phyloP scores from a whole-genome alignment of 2,888 invertebrate species.

The Clivina fossor region DNA sequence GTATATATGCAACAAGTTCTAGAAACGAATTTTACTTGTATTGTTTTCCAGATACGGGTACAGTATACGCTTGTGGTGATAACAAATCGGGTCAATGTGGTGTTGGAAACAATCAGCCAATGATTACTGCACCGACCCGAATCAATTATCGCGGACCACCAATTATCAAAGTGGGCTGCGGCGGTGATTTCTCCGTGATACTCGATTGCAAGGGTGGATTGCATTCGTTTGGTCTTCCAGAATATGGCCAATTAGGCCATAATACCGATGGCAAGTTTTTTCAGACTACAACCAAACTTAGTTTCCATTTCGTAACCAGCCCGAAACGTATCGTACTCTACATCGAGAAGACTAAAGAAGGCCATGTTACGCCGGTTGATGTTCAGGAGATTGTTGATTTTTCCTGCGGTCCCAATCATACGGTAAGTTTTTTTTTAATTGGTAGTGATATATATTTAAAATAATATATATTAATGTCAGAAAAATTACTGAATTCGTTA shows the following conservation, averaged over 20 bases:
- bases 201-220: slow-evolving; percentile 85
- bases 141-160: slow-evolving; percentile 81
- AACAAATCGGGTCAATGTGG: slow-evolving; percentile 93
- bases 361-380: slow-evolving; percentile 78
- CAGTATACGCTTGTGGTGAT: slow-evolving; percentile 87
- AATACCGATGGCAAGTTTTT: slow-evolving; percentile 96
- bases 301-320: slow-evolving; percentile 80
- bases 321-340: slow-evolving; percentile 84
- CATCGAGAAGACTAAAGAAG: slow-evolving; percentile 85
- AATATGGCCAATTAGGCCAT: slow-evolving; percentile 91
- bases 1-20: too few relatives aligned
- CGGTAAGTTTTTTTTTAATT: slow-evolving; percentile 59
- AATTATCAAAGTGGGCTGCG: slow-evolving; percentile 73
- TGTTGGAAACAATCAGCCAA: slow-evolving; percentile 67
- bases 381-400: slow-evolving; percentile 88
- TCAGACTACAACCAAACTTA: slow-evolving; percentile 83
- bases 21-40: too few relatives aligned
- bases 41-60: slow-evolving; percentile 67
- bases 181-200: slow-evolving; percentile 90
- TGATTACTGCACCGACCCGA: slow-evolving; percentile 60
- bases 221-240: slow-evolving; percentile 90
- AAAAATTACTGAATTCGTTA: neutral
- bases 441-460: too few relatives aligned
- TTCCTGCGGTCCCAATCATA: slow-evolving; percentile 89
- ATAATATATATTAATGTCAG: neutral